Conservation (phyloP, 2,113 vertebrate species). For the Aepyceros melampus region DNA sequence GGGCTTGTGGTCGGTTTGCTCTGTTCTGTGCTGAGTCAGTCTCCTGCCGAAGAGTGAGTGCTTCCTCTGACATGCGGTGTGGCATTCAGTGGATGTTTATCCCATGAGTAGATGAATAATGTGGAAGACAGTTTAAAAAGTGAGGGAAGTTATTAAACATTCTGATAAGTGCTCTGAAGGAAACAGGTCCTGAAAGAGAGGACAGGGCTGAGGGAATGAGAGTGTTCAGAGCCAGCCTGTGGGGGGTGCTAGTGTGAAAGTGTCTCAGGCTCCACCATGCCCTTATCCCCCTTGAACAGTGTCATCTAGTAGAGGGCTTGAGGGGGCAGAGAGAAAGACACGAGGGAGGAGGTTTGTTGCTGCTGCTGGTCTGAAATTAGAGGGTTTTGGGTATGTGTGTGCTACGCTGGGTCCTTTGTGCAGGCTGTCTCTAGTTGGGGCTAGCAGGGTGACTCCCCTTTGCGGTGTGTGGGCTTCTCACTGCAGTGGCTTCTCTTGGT, state of each 20-base stretch:
- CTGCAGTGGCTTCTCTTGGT: neutral
- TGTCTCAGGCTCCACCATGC: accelerated
- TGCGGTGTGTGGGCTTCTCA: neutral
- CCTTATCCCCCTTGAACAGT: neutral
- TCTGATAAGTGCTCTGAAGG: neutral
- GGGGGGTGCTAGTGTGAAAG: neutral
- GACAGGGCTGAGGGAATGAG: no score
- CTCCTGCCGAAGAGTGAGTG: neutral
- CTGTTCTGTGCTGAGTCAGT: neutral
- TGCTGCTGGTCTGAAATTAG: neutral
- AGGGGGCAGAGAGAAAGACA: neutral
- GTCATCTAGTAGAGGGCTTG: neutral
- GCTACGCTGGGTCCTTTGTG: neutral
- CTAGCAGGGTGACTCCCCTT: neutral
- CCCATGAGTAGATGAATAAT: no score
- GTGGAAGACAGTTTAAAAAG: neutral
- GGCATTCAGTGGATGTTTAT: neutral
- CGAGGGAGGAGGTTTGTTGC: neutral
- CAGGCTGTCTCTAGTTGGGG: neutral
- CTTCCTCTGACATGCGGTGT: accelerated
- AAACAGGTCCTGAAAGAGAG: neutral
- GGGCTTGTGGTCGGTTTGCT: neutral
- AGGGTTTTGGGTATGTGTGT: no score
- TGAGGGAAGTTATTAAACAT: neutral
- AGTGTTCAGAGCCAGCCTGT: no score